Evolutionary conservation across 2,888 invertebrate species (phyloP).

Genomic region (Willowsia nigromaculata): DNA sequence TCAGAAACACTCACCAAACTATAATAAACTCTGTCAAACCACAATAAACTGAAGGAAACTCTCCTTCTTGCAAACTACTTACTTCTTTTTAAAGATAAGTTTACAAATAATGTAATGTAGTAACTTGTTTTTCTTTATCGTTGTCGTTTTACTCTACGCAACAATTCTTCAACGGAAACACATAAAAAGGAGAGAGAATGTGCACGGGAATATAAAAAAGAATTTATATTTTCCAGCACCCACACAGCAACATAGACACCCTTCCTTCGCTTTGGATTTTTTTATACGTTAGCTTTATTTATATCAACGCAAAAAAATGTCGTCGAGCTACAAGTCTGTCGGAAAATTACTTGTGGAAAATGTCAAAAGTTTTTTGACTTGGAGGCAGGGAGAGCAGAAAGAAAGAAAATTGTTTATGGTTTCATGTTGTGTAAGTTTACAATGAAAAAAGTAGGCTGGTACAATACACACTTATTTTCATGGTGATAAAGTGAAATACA

Average conservation of each 20-base stretch:
- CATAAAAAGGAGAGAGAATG: no score
- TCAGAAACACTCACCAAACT: no score
- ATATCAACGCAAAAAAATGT: neutral
- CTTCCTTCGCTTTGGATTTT: no score
- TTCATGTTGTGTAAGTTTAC: neutral
- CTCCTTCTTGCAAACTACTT: neutral
- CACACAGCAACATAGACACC: no score
- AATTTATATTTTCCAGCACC: no score
- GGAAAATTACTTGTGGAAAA: neutral
- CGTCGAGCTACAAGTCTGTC: neutral
- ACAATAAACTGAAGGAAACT: slow-evolving; percentile 7
- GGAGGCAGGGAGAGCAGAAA: neutral
- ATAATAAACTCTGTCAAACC: slow-evolving; percentile 14
- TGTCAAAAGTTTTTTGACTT: slow-evolving; percentile 8
- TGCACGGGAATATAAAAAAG: no score
- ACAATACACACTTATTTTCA: neutral
- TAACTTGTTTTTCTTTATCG: no score
- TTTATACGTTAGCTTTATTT: no score
- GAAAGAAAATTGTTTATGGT: neutral
- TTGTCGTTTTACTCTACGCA: no score
- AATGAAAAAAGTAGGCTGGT: neutral
- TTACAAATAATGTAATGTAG: neutral
- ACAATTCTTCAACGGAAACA: no score
- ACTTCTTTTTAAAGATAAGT: neutral
- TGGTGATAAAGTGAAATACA: neutral